A percentile compares a stretch with the other conserved stretches of the same genome.
These are phyloP conservation scores for Rhopalosiphum maidis DNA, from an alignment of 1,140 invertebrate genomes.

Conservation along the genomic window DNA sequence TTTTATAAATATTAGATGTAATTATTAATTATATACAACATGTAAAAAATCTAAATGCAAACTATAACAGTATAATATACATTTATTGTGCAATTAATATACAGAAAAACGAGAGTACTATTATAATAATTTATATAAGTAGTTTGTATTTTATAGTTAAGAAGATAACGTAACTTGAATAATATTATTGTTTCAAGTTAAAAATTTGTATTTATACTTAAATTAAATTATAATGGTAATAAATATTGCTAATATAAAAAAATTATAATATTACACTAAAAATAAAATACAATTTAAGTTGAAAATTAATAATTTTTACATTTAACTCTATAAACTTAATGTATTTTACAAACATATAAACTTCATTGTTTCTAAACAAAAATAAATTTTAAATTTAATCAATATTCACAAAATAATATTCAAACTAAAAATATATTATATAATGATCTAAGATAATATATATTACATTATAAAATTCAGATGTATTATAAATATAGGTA, in stretches of 20 bases:
- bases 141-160: constrained; percentile 8
- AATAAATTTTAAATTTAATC: too few species aligned
- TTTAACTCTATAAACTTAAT: too few species aligned
- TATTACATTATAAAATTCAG: too few species aligned
- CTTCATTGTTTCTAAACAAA: too few species aligned
- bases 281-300: too few species aligned
- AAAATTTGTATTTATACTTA: neutral
- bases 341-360: too few species aligned
- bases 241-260: neutral
- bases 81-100: neutral
- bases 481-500: too few species aligned
- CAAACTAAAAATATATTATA: too few species aligned
- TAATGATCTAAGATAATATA: too few species aligned
- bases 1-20: neutral
- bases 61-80: neutral
- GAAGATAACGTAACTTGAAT: neutral
- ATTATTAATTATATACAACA: neutral
- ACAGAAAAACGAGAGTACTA: neutral
- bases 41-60: neutral
- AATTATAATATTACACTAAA: neutral
- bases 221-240: neutral
- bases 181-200: neutral
- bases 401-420: too few species aligned
- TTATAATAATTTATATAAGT: neutral
- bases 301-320: too few species aligned